Percentiles rank a stretch among this genome's conserved stretches.
These are phyloP conservation scores for Sisor rabdophorus DNA, from an alignment of 2,113 vertebrate species.

Conservation along the genomic window DNA sequence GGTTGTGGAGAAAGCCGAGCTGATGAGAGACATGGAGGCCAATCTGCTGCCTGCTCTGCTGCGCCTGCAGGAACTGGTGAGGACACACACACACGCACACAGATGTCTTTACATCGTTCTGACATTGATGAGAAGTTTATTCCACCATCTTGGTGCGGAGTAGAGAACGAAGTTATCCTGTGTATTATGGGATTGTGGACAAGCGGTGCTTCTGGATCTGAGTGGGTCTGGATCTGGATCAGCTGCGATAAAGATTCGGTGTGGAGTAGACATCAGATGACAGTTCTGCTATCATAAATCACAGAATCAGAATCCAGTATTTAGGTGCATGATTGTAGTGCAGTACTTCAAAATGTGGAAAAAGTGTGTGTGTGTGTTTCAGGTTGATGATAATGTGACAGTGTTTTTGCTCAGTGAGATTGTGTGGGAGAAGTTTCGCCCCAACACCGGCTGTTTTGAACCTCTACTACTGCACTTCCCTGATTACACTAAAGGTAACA, in stretches of 20 bases:
- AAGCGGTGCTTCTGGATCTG: no score
- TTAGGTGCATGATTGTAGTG: background rate
- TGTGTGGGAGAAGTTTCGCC: constrained; percentile 91
- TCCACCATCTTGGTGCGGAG: no score
- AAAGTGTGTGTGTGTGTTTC: constrained; percentile 19
- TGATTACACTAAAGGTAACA: constrained; percentile 95
- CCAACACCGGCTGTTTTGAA: constrained; percentile 85
- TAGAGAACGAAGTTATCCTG: no score
- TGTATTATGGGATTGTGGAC: no score
- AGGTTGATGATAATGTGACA: constrained; percentile 87
- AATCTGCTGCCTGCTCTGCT: constrained; percentile 89
- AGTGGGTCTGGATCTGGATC: no score
- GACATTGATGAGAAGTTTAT: no score
- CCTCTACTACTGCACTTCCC: constrained; percentile 88
- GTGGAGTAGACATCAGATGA: no score
- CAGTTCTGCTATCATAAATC: no score
- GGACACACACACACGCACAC: background rate
- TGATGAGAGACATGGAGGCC: constrained; percentile 84
- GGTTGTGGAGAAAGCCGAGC: constrained; percentile 91
- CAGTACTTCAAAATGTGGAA: background rate
- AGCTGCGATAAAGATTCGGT: no score
- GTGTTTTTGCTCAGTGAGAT: constrained; percentile 91
- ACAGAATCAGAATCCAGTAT: background rate
- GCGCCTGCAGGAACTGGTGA: constrained; percentile 90
- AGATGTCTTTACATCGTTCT: no score